phyloP scores from a whole-genome alignment of 1,140 invertebrate species.

The Halotydeus destructor region DNA sequence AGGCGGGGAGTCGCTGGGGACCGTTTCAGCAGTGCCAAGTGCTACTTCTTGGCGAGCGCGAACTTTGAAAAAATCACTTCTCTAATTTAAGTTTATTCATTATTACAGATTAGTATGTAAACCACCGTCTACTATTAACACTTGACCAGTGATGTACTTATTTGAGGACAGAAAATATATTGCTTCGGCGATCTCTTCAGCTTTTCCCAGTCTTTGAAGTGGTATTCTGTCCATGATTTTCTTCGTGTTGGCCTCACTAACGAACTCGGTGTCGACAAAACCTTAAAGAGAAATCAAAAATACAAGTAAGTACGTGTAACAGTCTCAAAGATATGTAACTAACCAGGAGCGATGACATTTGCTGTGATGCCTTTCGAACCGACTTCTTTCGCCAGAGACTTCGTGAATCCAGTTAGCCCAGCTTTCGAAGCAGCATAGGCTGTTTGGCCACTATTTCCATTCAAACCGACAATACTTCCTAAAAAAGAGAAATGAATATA shows the following conservation, averaged over 20 bases:
- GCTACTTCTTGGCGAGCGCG: too few species aligned
- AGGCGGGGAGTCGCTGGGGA: too few species aligned
- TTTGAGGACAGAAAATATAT: constrained; percentile 64
- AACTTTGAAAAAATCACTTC: too few species aligned
- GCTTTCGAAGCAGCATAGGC: constrained; percentile 30
- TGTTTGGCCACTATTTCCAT: constrained; percentile 46
- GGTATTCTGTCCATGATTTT: too few species aligned
- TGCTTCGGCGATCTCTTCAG: constrained; percentile 54
- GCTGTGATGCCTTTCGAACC: constrained; percentile 20
- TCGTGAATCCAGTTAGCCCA: constrained; percentile 30
- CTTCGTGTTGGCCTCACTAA: constrained; percentile 35
- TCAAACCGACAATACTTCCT: constrained; percentile 17
- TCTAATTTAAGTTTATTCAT: too few species aligned
- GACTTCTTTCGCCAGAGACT: constrained; percentile 28
- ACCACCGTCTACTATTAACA: constrained; percentile 6
- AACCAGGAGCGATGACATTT: constrained; percentile 18
- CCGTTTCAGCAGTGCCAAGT: too few species aligned
- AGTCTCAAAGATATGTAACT: background rate
- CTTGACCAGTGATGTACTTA: constrained; percentile 25
- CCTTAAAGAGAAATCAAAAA: constrained; percentile 27
- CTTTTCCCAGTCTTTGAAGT: constrained; percentile 44
- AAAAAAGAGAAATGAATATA: constrained; percentile 4
- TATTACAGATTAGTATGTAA: too few species aligned
- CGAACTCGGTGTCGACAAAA: constrained; percentile 63
- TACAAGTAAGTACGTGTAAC: background rate